phyloP scores from a whole-genome alignment of 2,888 invertebrate genomes.

The Drepana falcataria region DNA sequence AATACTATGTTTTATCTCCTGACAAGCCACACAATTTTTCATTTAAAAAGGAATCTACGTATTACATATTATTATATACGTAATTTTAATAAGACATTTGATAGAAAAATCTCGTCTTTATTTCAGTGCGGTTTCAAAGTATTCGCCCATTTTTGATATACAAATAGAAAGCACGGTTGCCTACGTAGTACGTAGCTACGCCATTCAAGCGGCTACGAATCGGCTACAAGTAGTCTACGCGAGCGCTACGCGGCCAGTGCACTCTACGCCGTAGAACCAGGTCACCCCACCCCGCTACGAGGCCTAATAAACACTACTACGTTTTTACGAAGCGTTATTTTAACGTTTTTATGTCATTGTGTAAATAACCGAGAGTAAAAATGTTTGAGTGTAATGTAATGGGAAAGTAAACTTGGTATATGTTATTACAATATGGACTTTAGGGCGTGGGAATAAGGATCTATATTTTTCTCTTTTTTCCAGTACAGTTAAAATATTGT shows the following conservation, averaged over 20 bases:
- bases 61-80: too few relatives aligned
- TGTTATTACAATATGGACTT: not conserved
- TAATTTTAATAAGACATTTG: too few relatives aligned
- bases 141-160: not conserved
- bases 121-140: too few relatives aligned
- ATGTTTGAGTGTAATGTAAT: not conserved
- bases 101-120: too few relatives aligned
- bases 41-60: too few relatives aligned
- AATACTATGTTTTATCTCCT: not conserved
- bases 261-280: slow-evolving; percentile 67
- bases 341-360: not conserved
- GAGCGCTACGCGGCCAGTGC: slow-evolving; percentile 59
- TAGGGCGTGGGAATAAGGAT: not conserved
- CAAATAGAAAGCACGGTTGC: too few relatives aligned
- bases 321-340: slow-evolving; percentile 16
- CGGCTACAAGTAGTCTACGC: slow-evolving; percentile 26
- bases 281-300: slow-evolving; percentile 43
- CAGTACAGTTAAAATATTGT: too few relatives aligned
- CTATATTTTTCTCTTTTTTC: not conserved
- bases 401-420: not conserved
- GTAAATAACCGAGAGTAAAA: not conserved
- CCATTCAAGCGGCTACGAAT: slow-evolving; percentile 24
- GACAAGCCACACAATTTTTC: too few relatives aligned
- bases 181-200: not conserved
- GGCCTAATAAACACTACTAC: slow-evolving; percentile 16